These are phyloP conservation scores for Carterocephalus palaemon DNA, from an alignment of 2,888 invertebrate genomes.

Conservation along the genomic window DNA sequence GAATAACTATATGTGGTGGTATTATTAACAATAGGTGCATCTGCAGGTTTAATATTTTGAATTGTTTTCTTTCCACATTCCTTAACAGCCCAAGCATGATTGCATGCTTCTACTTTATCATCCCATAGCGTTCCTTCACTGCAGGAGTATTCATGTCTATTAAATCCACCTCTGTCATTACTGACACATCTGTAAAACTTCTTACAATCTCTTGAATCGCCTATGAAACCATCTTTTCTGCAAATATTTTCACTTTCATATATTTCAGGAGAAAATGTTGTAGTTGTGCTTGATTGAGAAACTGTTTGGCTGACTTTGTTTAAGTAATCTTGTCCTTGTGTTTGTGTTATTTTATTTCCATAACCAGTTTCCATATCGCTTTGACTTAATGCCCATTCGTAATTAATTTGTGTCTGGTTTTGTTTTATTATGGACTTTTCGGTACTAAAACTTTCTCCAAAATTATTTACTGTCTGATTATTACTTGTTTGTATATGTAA, in stretches of 20 bases:
- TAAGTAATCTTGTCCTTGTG: constrained; percentile 4
- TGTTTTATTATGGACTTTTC: not conserved
- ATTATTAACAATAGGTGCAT: not conserved
- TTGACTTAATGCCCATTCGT: constrained; percentile 6
- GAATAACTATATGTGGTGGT: not conserved
- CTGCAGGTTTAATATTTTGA: constrained; percentile 16
- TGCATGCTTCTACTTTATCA: constrained; percentile 74
- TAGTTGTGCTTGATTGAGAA: constrained; percentile 27
- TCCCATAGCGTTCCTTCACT: constrained; percentile 82
- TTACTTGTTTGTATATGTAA: constrained; percentile 10
- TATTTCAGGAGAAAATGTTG: constrained; percentile 26
- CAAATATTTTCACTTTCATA: constrained; percentile 36
- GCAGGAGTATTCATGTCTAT: constrained; percentile 76
- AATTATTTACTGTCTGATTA: constrained; percentile 13
- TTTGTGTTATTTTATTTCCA: constrained; percentile 11
- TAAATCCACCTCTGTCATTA: constrained; percentile 60
- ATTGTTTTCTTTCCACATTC: constrained; percentile 37
- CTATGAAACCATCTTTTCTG: constrained; percentile 79
- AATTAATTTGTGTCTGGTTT: constrained; percentile 15
- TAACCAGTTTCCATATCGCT: constrained; percentile 12
- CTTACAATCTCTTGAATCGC: constrained; percentile 74
- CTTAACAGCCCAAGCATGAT: constrained; percentile 75
- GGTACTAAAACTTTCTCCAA: constrained; percentile 10
- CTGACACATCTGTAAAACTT: constrained; percentile 84
- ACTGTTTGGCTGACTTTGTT: constrained; percentile 10